Evolutionary conservation across 2,797 vertebrate species (phyloP).

Genomic region (Oceanodroma leucorhoa): DNA sequence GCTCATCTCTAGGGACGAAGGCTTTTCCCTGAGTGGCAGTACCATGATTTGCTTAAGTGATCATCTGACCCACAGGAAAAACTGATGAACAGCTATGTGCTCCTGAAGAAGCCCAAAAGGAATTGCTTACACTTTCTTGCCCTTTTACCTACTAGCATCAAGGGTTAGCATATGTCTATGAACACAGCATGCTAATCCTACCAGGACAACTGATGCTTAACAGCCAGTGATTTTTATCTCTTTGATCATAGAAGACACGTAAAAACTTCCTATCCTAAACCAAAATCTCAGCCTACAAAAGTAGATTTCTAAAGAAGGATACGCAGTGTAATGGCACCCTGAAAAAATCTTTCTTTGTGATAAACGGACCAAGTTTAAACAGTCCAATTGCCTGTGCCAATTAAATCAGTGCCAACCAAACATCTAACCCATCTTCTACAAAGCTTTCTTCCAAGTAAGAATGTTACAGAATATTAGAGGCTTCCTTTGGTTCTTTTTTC

Average conservation of each 20-base stretch:
- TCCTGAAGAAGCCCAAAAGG: not conserved
- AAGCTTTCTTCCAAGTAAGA: not conserved
- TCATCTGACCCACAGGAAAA: not conserved
- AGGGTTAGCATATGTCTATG: not conserved
- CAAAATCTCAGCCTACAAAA: not conserved
- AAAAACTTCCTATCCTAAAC: not conserved
- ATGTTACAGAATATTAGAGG: not conserved
- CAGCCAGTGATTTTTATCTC: not conserved
- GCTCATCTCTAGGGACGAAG: not conserved
- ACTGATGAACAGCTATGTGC: not conserved
- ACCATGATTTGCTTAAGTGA: not conserved
- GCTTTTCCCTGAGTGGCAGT: not conserved
- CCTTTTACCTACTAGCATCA: not conserved
- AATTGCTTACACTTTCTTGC: not conserved
- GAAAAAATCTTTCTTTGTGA: not conserved
- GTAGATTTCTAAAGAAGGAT: not conserved
- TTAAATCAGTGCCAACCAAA: not conserved
- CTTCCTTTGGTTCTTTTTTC: not conserved
- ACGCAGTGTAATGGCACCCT: not conserved
- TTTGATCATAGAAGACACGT: not conserved
- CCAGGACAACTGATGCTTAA: not conserved
- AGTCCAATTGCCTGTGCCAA: not conserved
- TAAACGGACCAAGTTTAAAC: not conserved
- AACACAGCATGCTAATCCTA: not conserved
- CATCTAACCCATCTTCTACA: not conserved